These are phyloP conservation scores for Synanthedon vespiformis DNA, from an alignment of 2,888 invertebrate species.

Conservation along the genomic window DNA sequence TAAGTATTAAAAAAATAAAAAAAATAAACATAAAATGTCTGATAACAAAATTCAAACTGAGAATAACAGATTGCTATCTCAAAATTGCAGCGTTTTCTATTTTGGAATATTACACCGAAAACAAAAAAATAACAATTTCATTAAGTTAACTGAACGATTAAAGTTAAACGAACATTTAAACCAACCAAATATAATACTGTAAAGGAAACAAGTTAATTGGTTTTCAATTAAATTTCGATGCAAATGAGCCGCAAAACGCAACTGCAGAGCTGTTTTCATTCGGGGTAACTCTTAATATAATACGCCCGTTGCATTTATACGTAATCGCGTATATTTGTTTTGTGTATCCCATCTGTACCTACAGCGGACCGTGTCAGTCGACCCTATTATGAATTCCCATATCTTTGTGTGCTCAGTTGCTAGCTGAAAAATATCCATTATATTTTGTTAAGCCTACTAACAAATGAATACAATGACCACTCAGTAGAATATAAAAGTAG, in stretches of 20 bases:
- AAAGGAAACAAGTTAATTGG: conserved; percentile 13
- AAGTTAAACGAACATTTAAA: not conserved
- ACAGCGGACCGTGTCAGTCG: not conserved
- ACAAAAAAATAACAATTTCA: no score
- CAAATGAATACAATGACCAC: not conserved
- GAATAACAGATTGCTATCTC: no score
- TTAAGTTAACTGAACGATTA: not conserved
- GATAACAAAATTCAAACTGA: no score
- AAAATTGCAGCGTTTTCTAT: no score
- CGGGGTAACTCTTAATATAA: not conserved
- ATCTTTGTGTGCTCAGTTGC: conserved; percentile 3
- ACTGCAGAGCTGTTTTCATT: not conserved
- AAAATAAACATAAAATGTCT: no score
- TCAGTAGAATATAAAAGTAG: no score
- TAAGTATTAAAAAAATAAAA: no score
- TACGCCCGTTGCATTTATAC: not conserved
- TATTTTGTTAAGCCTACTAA: not conserved
- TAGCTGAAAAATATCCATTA: not conserved
- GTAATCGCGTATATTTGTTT: not conserved
- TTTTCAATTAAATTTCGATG: conserved; percentile 22
- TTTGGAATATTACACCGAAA: no score
- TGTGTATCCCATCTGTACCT: not conserved
- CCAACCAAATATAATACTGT: not conserved
- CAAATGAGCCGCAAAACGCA: conserved; percentile 12
- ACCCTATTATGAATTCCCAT: conserved; percentile 1